Evolutionary conservation across 1,140 invertebrate species (phyloP).

Genomic region (Phymastichus coffea): DNA sequence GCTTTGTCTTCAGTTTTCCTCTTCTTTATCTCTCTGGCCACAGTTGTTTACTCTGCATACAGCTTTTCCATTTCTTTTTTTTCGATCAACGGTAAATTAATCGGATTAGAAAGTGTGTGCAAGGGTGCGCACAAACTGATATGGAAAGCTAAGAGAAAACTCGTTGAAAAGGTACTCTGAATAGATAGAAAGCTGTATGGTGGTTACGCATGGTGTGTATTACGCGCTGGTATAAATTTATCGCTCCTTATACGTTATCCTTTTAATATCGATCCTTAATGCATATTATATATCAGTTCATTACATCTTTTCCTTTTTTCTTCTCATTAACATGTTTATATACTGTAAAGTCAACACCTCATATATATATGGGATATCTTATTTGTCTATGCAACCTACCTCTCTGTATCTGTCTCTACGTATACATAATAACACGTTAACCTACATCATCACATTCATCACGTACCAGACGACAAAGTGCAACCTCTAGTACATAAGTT

Average conservation of each 20-base stretch:
- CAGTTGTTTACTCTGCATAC: no score
- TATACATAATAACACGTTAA: slow-evolving; percentile 5
- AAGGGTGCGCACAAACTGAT: no score
- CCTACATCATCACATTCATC: slow-evolving; percentile 9
- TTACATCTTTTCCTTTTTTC: neutral
- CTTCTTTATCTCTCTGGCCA: no score
- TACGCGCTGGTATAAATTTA: slow-evolving; percentile 41
- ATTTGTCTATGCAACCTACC: slow-evolving; percentile 8
- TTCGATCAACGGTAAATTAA: no score
- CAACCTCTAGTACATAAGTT: neutral
- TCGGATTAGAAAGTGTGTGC: no score
- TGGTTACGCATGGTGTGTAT: slow-evolving; percentile 48
- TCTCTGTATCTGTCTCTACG: slow-evolving; percentile 11
- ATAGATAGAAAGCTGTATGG: no score
- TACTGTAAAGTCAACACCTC: neutral
- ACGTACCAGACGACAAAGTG: neutral
- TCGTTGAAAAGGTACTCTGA: no score
- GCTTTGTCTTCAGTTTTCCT: no score
- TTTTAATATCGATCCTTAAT: slow-evolving; percentile 11
- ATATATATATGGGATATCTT: neutral
- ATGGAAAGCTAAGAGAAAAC: no score
- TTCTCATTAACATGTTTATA: neutral
- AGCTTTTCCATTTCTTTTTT: no score
- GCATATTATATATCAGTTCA: neutral
- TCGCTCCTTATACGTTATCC: slow-evolving; percentile 24